Base-by-base conservation (phyloP, 92 coral and sea anemone genomes). In the Palythoa heliodiscus region DNA sequence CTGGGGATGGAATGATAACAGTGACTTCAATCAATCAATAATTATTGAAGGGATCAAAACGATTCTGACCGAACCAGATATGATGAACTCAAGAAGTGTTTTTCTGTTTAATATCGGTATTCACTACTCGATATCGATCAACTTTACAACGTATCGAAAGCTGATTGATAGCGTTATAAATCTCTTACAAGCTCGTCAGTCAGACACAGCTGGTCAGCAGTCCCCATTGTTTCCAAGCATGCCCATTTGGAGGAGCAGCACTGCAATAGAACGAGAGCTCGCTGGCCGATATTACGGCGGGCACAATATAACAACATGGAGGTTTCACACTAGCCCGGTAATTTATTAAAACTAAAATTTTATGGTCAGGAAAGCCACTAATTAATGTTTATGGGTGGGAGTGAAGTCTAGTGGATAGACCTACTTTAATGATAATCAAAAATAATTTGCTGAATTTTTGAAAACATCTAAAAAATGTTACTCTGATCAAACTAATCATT, bases 31-130 rank as follows among this genome's bases (percentile, higher is more conserved):
- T 82, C 90, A 83, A 76, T 61, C 75, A n/a, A 75, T 82, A 24
- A 70, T 88, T n/a, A 71, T 83, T 24, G 87, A 88, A 17, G 77
- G 61, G 4, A 75, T 88, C 66, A 75, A 76, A 58, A 48, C 9
- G 10, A 38, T 83, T n/a, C 68, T 83, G 9, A 63, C 43, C 75
- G 75, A 25, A 23, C 87, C 71, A 2, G 84, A 61, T 22, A 83
- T 88, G 90, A 52, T 50, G 68, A 77, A 73, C 52, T 60, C 81
- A 7, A 69, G 63, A 16, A 88, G 87, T 86, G 79, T 83, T 24
- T 88, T 91, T 5, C 74, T 91, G 5, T 80, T 91, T 52, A 91
- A 91, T 77, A 40, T 91, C 52, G 94, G 94, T 12, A 82, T 91
- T 52, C 94, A 91, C 58, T 91, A 85, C 40, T 77, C 89, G 15